These are phyloP conservation scores for Lysiphlebus fabarum DNA, from an alignment of 1,140 invertebrate genomes.

Conservation along the genomic window DNA sequence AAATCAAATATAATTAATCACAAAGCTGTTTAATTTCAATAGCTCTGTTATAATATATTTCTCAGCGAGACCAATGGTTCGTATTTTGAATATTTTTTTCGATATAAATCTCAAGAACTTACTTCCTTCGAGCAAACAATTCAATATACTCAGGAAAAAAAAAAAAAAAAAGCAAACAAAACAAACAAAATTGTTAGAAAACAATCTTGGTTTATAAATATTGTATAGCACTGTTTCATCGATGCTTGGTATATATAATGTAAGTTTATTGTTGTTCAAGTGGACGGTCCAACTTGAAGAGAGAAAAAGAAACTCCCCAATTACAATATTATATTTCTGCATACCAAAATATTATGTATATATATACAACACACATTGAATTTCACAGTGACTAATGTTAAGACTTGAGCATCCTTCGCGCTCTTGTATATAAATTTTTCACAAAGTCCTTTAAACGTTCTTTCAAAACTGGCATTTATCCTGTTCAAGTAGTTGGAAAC, in stretches of 20 bases:
- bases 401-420: slow-evolving; percentile 21
- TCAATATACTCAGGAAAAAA: slow-evolving; percentile 29
- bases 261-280: slow-evolving; percentile 37
- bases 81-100: slow-evolving; percentile 29
- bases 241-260: slow-evolving; percentile 27
- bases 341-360: no score
- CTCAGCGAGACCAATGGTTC: slow-evolving; percentile 24
- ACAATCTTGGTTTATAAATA: slow-evolving; percentile 35
- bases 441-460: neutral
- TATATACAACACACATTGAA: slow-evolving; percentile 38
- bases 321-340: no score
- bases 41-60: neutral
- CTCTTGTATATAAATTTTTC: slow-evolving; percentile 1
- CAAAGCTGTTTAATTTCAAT: slow-evolving; percentile 31
- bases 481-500: slow-evolving; percentile 12
- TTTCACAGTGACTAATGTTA: slow-evolving; percentile 32
- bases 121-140: slow-evolving; percentile 40
- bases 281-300: slow-evolving; percentile 24
- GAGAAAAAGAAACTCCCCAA: slow-evolving; percentile 30
- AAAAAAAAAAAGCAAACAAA: no score
- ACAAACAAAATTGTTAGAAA: slow-evolving; percentile 46
- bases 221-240: slow-evolving; percentile 36
- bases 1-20: no score
- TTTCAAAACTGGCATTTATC: slow-evolving; percentile 18
- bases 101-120: slow-evolving; percentile 44